These are phyloP conservation scores for Ascaphus truei DNA, from an alignment of 2,113 vertebrate genomes.

Conservation along the genomic window DNA sequence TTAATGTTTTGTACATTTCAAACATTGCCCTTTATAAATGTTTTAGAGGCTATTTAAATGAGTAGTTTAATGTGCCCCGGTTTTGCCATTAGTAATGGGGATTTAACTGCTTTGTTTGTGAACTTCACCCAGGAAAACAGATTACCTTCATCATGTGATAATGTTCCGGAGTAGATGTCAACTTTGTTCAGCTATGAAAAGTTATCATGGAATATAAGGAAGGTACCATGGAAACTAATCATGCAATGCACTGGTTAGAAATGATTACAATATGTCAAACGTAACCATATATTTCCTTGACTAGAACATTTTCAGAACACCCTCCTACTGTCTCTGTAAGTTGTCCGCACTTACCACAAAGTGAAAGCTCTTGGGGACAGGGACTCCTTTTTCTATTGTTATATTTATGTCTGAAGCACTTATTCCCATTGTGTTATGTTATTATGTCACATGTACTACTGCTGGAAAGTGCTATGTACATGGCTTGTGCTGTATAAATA, in stretches of 20 bases:
- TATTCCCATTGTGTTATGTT: too few species aligned
- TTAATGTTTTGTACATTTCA: constrained; percentile 66
- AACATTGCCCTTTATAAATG: constrained; percentile 73
- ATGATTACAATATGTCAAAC: constrained; percentile 59
- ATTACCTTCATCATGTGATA: constrained; percentile 78
- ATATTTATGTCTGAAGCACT: too few species aligned
- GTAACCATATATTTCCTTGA: constrained; percentile 56
- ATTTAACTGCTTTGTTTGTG: constrained; percentile 76
- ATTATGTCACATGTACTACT: too few species aligned
- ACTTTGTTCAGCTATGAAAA: constrained; percentile 59
- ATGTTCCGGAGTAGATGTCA: constrained; percentile 62
- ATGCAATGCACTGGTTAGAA: constrained; percentile 68
- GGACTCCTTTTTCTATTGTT: too few species aligned
- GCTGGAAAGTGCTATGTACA: too few species aligned
- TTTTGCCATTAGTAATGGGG: constrained; percentile 65
- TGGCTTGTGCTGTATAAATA: too few species aligned
- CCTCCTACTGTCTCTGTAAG: too few species aligned
- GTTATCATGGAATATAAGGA: constrained; percentile 61
- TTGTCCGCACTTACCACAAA: too few species aligned
- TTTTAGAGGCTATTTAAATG: constrained; percentile 62
- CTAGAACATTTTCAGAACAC: too few species aligned
- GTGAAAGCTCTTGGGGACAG: too few species aligned
- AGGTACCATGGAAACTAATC: constrained; percentile 62
- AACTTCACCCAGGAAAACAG: constrained; percentile 73
- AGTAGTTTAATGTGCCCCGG: constrained; percentile 72